Base-by-base conservation (phyloP, 2,888 invertebrate genomes). In the Morpho helenor region DNA sequence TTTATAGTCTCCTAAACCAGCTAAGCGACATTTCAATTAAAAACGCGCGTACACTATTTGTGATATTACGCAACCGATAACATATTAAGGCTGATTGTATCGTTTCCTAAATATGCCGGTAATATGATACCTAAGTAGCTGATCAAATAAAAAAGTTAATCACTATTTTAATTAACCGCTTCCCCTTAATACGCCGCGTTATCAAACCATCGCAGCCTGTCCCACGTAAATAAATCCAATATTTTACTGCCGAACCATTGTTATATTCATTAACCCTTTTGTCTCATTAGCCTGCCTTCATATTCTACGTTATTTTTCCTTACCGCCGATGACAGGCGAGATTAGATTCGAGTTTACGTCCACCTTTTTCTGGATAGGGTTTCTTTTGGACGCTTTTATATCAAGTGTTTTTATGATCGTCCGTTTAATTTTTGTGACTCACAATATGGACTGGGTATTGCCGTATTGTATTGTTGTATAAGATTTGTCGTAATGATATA, bases 201-300 rank as follows among this genome's bases (percentile, higher is more conserved):
- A 89, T 89, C 88, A 83, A 86, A 76, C 79, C 82, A 84, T 82
- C 82, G 75, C 71, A 66, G 68, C 70, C 81, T 73, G 84, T 80
- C 84, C 76, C 76, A 74, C 75, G 81, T 81, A 77, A 79, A 89
- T 90, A 90, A 89, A 90, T 84, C 84, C 86, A 79, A 84, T 84
- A 87, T 79, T 89, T 89, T 88, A 89, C 77, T 80, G 80, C 75
- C 69, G 74, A 69, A 65, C 85, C 81, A 89, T 90, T 90, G 89
- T 89, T 86, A 79, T 81, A 70, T 85, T 88, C 89, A 87, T 90
- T 89, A 89, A 87, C 84, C 81, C 80, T 89, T 66, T 88, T 89
- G 89, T 89, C 87, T 88, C 89, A 90, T 90, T 90, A 89, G 84
- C 77, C 69, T 60, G 74, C 67, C 79, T 84, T 85, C 84, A 87